Evolutionary conservation across 2,797 vertebrate genomes (phyloP), one percentile per base, ranked within the genome.

Genomic region (Harpagifer antarcticus): DNA sequence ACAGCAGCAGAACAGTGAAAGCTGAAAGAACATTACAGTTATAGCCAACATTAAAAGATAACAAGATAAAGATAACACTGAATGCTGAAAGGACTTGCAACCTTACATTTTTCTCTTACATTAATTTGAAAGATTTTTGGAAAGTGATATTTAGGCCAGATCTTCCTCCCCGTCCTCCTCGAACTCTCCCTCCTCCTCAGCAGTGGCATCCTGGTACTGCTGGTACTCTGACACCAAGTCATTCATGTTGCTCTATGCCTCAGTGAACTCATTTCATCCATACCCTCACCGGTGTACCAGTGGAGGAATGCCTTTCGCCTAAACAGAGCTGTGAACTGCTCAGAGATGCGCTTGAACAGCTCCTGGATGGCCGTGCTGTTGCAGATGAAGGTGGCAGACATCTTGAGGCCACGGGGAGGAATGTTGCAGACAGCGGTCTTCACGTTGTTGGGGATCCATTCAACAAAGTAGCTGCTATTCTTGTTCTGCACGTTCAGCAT

Each of bases 301-400:
- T 96, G 95, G 53, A 96, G 93, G 94, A 96, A 96, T 77, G 95
- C 95, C 54, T 96, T 95, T 66, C 95, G 95, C 82, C 95, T 86
- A 94, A 97, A 96, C 96, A 96, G 96, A 16, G 96, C 96, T 0
- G 96, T 97, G 93, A 98, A 97, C 94, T 97, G 96, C 94, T 98
- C 97, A 0, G 96, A 97, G 88, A 97, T 96, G 59, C 95, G 94
- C 89, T 95, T 95, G 87, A 96, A 96, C 77, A 96, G 93, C 93
- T 96, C 96, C 77, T 95, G 95, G 87, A 97, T 96, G 78, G 96
- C 95, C 0, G 95, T 96, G 94, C 96, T 96, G 84, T 96, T 95
- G 79, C 95, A 95, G 0, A 96, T 95, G 86, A 96, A 96, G 31
- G 95, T 96, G 83, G 95, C 94, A 0, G 95, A 94, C 95, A 96